phyloP scores from a whole-genome alignment of 64 coral and sea anemone species.

The Pocillopora damicornis region DNA sequence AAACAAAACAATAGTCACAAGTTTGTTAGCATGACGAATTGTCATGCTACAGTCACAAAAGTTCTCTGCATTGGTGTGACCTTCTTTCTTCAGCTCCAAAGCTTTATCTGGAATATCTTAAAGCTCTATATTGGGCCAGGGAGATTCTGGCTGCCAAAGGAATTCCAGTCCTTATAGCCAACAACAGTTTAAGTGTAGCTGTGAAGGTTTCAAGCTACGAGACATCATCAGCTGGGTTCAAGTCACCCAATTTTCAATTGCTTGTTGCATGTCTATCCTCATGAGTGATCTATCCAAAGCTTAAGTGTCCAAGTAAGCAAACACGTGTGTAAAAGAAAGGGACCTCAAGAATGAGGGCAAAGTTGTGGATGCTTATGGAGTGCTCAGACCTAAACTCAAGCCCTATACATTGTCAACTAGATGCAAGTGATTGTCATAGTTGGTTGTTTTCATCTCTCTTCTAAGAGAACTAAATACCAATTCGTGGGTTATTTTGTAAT shows the following conservation, averaged over 20 bases:
- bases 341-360: conserved; percentile 33
- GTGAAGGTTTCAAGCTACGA: conserved; percentile 14
- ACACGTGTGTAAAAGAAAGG: conserved; percentile 37
- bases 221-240: conserved; percentile 43
- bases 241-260: background rate
- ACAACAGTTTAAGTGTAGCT: conserved; percentile 7
- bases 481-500: too few species aligned
- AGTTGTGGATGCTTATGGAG: conserved; percentile 40
- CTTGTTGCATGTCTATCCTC: background rate
- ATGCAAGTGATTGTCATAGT: background rate
- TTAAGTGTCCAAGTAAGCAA: conserved; percentile 3
- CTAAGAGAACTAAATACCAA: too few species aligned
- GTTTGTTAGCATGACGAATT: too few species aligned
- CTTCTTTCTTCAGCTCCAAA: conserved; percentile 41
- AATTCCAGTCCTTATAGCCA: conserved; percentile 54
- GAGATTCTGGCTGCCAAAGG: conserved; percentile 15
- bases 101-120: conserved; percentile 6
- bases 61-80: too few species aligned
- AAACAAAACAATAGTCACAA: too few species aligned
- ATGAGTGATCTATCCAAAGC: conserved; percentile 1
- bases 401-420: conserved; percentile 4
- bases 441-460: too few species aligned
- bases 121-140: conserved; percentile 22
- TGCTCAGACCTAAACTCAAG: conserved; percentile 32
- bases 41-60: too few species aligned